Evolutionary conservation across 30 jellyfish, hydroid and myxozoan genomes (phyloP).

Genomic region (Aurelia sp.): DNA sequence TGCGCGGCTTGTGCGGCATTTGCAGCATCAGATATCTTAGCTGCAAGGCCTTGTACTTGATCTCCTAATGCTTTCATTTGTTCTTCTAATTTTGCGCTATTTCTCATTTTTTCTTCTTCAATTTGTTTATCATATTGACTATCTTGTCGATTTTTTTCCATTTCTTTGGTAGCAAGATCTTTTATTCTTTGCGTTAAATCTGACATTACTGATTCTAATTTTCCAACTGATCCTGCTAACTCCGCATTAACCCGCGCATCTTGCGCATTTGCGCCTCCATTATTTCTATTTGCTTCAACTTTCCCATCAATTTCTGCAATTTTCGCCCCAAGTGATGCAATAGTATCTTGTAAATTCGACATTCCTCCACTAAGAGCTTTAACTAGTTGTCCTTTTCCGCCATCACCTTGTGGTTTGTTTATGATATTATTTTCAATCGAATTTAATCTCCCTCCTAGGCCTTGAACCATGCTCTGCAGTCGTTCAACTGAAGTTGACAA

Average conservation of each 20-base stretch:
- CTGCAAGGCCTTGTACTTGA: conserved; percentile 18
- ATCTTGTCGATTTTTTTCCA: conserved; percentile 2
- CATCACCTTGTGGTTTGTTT: conserved; percentile 52
- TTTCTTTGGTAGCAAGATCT: conserved; percentile 64
- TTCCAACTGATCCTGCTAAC: conserved; percentile 67
- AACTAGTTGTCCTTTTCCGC: conserved; percentile 43
- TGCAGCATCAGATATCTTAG: conserved; percentile 26
- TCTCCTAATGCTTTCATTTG: conserved; percentile 19
- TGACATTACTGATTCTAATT: conserved; percentile 66
- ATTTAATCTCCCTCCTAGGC: conserved; percentile 58
- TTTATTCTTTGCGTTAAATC: conserved; percentile 61
- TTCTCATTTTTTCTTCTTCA: conserved; percentile 30
- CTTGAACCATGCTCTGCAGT: conserved; percentile 73
- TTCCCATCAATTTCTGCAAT: conserved; percentile 53
- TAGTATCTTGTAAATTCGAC: conserved; percentile 52
- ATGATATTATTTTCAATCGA: conserved; percentile 46
- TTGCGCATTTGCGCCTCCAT: conserved; percentile 22
- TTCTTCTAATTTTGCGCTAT: conserved; percentile 8
- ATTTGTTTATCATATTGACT: conserved; percentile 10
- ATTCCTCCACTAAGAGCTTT: conserved; percentile 58
- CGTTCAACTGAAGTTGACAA: conserved; percentile 67
- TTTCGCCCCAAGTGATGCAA: conserved; percentile 57
- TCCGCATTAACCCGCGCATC: conserved; percentile 57
- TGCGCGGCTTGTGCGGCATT: conserved; percentile 35
- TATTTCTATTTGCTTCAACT: conserved; percentile 41